These are phyloP conservation scores for Lasioglossum malachurum DNA, from an alignment of 2,888 invertebrate genomes.

Conservation along the genomic window DNA sequence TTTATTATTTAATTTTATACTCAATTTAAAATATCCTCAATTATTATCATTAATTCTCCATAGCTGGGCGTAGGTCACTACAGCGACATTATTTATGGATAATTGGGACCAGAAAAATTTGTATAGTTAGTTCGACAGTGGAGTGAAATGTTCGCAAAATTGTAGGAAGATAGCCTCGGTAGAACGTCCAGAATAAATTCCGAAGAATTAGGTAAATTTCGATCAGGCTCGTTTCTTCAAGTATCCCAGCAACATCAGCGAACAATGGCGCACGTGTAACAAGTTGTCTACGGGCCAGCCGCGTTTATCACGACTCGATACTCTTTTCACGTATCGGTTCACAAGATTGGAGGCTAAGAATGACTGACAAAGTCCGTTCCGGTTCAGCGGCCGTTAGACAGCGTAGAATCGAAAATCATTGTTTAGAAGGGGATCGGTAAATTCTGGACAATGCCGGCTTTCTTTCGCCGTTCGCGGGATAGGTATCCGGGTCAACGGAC, in stretches of 20 bases:
- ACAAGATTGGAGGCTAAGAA: slow-evolving; percentile 13
- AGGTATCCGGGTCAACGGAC: slow-evolving; percentile 36
- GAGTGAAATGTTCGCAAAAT: neutral
- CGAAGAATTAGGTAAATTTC: neutral
- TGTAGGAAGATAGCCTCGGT: neutral
- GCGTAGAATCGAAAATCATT: slow-evolving; percentile 11
- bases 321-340: neutral
- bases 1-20: too few relatives aligned
- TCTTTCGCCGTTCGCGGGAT: neutral
- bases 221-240: neutral
- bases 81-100: too few relatives aligned
- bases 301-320: neutral
- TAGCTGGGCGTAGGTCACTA: too few relatives aligned
- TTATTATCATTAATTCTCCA: too few relatives aligned
- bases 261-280: neutral
- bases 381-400: neutral
- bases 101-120: neutral
- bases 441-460: slow-evolving; percentile 30
- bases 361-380: neutral
- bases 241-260: neutral
- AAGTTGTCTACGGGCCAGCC: neutral
- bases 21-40: too few relatives aligned
- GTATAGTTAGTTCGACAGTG: neutral
- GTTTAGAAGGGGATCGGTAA: slow-evolving; percentile 17
- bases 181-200: neutral